Percentiles rank a stretch among this genome's conserved stretches.
Conservation (phyloP, 1,140 invertebrate genomes). For the Panulirus ornatus region DNA sequence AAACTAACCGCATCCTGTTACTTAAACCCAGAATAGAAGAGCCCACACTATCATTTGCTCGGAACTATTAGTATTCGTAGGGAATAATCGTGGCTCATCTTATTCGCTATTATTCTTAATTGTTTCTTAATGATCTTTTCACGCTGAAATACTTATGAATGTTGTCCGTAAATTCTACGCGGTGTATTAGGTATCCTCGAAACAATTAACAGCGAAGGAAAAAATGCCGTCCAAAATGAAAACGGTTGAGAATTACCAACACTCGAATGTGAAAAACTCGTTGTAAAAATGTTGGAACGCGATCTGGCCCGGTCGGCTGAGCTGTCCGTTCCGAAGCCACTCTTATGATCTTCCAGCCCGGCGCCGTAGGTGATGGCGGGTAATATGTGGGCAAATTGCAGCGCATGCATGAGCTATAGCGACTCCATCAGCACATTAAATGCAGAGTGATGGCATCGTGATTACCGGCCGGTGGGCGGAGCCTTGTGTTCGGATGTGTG, state of each 20-base stretch:
- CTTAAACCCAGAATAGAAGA: slow-evolving; percentile 55
- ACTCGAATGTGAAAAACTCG: slow-evolving; percentile 63
- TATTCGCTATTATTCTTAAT: slow-evolving; percentile 36
- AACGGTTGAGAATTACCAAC: slow-evolving; percentile 39
- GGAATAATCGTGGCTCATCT: slow-evolving; percentile 36
- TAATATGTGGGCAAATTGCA: slow-evolving; percentile 74
- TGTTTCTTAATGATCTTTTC: slow-evolving; percentile 26
- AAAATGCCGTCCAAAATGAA: slow-evolving; percentile 25
- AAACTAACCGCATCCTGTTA: slow-evolving; percentile 65
- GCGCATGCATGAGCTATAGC: slow-evolving; percentile 74
- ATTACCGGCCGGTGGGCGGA: slow-evolving; percentile 71
- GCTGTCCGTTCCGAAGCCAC: slow-evolving; percentile 68
- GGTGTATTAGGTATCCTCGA: background rate
- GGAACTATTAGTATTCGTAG: slow-evolving; percentile 42
- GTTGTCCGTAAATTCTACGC: background rate
- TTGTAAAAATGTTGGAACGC: slow-evolving; percentile 69
- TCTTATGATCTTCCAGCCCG: slow-evolving; percentile 70
- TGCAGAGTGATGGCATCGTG: slow-evolving; percentile 74
- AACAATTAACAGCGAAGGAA: background rate
- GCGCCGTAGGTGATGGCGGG: slow-evolving; percentile 70
- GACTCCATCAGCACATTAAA: slow-evolving; percentile 74
- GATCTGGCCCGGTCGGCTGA: slow-evolving; percentile 61
- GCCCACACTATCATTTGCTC: slow-evolving; percentile 49
- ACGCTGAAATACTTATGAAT: background rate
- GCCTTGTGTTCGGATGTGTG: slow-evolving; percentile 69